A percentile compares a stretch with the other conserved stretches of the same genome.
Conservation (phyloP, 2,113 vertebrate species). For the Poeciliopsis prolifica region DNA sequence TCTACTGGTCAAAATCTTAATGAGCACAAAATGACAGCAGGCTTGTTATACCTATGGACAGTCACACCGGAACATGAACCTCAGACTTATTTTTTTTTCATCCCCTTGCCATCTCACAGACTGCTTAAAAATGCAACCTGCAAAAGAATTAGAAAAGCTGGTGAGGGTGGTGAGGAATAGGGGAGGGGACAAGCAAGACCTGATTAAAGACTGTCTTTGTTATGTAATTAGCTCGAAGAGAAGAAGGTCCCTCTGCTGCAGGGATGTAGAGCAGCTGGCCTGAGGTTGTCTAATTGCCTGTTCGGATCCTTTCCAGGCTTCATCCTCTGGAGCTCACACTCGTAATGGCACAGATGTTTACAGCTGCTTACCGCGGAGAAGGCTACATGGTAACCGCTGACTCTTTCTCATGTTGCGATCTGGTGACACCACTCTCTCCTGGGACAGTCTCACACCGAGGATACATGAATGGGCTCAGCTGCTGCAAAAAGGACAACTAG, state of each 20-base stretch:
- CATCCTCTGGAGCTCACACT: conserved; percentile 64
- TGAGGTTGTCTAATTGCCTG: conserved; percentile 77
- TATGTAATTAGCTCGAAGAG: conserved; percentile 73
- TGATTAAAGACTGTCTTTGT: conserved; percentile 77
- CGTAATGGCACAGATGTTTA: conserved; percentile 74
- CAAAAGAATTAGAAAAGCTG: conserved; percentile 31
- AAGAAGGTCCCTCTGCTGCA: conserved; percentile 62
- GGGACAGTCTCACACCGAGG: conserved; percentile 30
- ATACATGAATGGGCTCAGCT: conserved; percentile 56
- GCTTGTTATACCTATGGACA: conserved; percentile 5
- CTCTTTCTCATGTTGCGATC: conserved; percentile 50
- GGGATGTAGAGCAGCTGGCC: conserved; percentile 74
- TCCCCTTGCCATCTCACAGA: conserved; percentile 13
- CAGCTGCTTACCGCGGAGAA: conserved; percentile 49
- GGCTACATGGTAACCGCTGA: conserved; percentile 53
- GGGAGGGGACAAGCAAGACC: conserved; percentile 54
- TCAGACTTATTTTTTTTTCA: background rate
- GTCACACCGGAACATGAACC: background rate
- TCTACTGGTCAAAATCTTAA: background rate
- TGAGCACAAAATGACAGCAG: conserved; percentile 26
- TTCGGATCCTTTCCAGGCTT: conserved; percentile 68
- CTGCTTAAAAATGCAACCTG: conserved; percentile 20
- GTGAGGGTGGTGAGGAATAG: conserved; percentile 10
- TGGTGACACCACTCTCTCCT: conserved; percentile 46
- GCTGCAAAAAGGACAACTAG: conserved; percentile 17